Conservation (phyloP, 2,113 vertebrate species). For the Smithornis capensis region DNA sequence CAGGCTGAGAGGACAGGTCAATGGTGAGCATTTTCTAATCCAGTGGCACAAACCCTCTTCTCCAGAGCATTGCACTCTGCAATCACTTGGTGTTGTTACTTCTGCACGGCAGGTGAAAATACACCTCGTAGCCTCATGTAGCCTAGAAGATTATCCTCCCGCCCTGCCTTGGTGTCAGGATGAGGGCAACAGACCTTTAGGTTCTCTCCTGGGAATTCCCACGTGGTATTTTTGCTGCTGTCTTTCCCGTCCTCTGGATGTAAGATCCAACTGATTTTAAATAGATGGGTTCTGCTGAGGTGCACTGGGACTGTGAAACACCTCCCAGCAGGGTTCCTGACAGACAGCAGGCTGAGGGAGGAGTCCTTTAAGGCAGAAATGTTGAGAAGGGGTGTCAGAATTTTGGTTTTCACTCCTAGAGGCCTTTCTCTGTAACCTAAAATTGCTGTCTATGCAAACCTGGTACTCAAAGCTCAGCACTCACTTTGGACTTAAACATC, state of each 20-base stretch:
- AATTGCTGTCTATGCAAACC: not conserved
- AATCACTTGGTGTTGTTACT: not conserved
- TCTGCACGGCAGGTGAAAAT: not conserved
- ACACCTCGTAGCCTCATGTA: not conserved
- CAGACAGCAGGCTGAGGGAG: not conserved
- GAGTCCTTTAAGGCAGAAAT: not conserved
- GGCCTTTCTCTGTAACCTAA: not conserved
- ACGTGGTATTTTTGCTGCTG: not conserved
- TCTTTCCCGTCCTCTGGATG: not conserved
- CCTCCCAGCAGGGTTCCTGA: not conserved
- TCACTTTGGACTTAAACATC: not conserved
- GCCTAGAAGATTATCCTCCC: not conserved
- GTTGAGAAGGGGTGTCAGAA: not conserved
- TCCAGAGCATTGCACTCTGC: not conserved
- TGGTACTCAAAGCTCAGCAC: accelerated
- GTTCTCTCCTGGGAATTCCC: not conserved
- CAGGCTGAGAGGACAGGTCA: not conserved
- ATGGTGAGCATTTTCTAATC: not conserved
- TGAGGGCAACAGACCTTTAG: not conserved
- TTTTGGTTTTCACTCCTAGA: not conserved
- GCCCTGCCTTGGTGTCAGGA: not conserved
- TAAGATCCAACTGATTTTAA: not conserved
- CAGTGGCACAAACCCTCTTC: not conserved
- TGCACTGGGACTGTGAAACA: not conserved
- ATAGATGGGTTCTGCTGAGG: not conserved